phyloP scores from a whole-genome alignment of 2,113 vertebrate genomes.

The Lepisosteus osseus region DNA sequence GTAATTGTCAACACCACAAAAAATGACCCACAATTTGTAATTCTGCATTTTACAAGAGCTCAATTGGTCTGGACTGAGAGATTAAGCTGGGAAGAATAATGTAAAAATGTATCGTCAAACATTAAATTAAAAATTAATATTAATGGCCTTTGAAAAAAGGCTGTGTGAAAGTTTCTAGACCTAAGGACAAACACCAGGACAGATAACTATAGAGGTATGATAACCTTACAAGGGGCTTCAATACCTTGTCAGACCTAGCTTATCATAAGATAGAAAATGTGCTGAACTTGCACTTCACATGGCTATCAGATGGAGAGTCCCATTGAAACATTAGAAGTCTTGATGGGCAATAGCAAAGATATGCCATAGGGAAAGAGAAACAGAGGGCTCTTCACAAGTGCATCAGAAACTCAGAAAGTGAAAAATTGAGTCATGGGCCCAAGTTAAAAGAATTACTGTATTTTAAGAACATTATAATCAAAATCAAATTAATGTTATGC shows the following conservation, averaged over 20 bases:
- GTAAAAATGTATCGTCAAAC: not conserved
- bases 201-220: not conserved
- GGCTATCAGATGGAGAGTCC: constrained; percentile 1
- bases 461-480: too few species aligned
- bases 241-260: not conserved
- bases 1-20: too few species aligned
- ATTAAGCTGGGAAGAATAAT: not conserved
- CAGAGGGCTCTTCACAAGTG: too few species aligned
- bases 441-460: too few species aligned
- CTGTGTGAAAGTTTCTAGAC: not conserved
- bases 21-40: too few species aligned
- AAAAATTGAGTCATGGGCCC: too few species aligned
- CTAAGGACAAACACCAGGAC: not conserved
- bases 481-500: too few species aligned
- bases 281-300: not conserved
- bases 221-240: not conserved
- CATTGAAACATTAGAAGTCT: not conserved
- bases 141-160: not conserved
- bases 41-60: too few species aligned
- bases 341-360: not conserved
- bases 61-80: not conserved
- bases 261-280: not conserved
- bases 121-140: not conserved
- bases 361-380: too few species aligned
- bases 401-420: too few species aligned